Evolutionary conservation across 64 coral and sea anemone species (phyloP), one percentile per base, ranked within the genome.

Genomic region (Montipora foliosa): DNA sequence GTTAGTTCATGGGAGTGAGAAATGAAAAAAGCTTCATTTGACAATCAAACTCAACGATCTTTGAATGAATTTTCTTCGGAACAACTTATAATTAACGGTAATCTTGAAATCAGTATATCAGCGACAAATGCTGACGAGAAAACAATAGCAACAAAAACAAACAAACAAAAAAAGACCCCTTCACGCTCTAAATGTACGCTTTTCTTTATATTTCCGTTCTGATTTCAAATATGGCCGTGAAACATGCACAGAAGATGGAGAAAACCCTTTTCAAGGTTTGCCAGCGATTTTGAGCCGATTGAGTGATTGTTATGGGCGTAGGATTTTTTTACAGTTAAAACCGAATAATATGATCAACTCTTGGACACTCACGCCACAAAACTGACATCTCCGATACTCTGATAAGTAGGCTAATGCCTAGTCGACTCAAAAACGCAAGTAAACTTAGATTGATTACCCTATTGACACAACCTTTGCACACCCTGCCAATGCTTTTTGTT

Each of bases 391-490:
- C 64, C 64, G 64, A 67, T 67, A 67, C 64, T 67, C 64, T 67
- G 64, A 67, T 16, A 67, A 67, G 64, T 67, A 67, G 64, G 64
- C 10, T 67, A 11, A 67, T 67, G 64, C 4, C 64, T 4, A 67
- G 1, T 67, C 4, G 64, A 67, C 64, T 67, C 64, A 67, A 67
- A 67, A 67, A 67, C 64, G 64, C 64, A 67, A 16, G 64, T 67
- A 67, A 67, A 67, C 64, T 67, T 67, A n/a, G n/a, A n/a, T n/a
- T n/a, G n/a, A n/a, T n/a, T n/a, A 67, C 64, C 64, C 64, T 67
- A 67, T 67, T 67, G 7, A 4, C 64, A 15, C 64, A 67, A 67
- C 64, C 64, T 11, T 11, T 67, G 64, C 64, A 67, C 64, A 67
- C 4, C 64, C 64, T 67, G 64, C 64, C 64, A 67, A 67, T 67